Percentiles rank a stretch among this genome's conserved stretches.
These are phyloP conservation scores for Actias luna DNA, from an alignment of 2,888 invertebrate genomes.

Conservation along the genomic window DNA sequence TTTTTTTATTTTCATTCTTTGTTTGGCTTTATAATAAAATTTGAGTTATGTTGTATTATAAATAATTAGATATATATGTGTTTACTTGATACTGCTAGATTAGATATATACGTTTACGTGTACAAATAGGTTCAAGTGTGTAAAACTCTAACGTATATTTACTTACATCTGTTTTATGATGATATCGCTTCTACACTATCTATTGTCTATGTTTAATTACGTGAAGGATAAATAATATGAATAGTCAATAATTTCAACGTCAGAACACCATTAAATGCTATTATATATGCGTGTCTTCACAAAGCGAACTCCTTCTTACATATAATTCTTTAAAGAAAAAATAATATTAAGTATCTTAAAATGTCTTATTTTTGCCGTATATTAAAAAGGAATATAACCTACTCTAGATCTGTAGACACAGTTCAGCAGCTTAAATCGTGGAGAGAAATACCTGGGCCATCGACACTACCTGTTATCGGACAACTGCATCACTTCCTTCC, in stretches of 20 bases:
- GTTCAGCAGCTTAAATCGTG: constrained; percentile 30
- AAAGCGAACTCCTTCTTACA: background rate
- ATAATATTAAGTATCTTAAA: background rate
- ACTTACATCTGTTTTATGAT: background rate
- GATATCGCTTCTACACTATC: background rate
- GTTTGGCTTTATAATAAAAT: too few species aligned
- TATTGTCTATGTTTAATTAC: background rate
- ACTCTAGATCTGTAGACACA: background rate
- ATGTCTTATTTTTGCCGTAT: background rate
- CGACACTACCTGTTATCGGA: constrained; percentile 51
- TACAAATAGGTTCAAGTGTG: background rate
- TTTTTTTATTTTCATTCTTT: too few species aligned
- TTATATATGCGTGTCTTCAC: background rate
- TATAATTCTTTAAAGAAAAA: background rate
- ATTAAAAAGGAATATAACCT: background rate
- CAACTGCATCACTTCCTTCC: constrained; percentile 26
- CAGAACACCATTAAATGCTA: background rate
- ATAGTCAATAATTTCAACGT: background rate
- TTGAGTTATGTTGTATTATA: too few species aligned
- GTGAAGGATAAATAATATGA: background rate
- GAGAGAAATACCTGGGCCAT: constrained; percentile 60
- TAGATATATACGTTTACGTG: too few species aligned
- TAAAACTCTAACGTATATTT: background rate
- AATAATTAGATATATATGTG: too few species aligned
- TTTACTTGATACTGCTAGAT: too few species aligned